These are phyloP conservation scores for Urocyon cinereoargenteus DNA, from an alignment of 2,797 vertebrate genomes.

Conservation along the genomic window DNA sequence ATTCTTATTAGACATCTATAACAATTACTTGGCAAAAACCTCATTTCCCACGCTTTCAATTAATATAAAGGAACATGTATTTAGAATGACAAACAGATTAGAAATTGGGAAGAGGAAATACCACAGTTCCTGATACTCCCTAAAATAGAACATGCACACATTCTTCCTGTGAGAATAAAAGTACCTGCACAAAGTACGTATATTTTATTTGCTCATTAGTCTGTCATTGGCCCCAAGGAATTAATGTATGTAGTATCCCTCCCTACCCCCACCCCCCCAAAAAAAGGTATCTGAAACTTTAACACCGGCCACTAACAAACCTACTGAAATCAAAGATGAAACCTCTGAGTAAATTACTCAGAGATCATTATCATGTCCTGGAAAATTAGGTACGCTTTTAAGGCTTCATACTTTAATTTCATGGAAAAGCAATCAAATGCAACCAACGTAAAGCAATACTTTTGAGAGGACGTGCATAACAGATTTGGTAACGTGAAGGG, in stretches of 20 bases:
- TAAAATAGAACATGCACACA: constrained; percentile 70
- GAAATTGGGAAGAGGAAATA: constrained; percentile 76
- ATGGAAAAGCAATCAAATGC: not conserved
- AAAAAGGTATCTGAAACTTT: not conserved
- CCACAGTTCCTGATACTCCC: constrained; percentile 73
- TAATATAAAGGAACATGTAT: constrained; percentile 77
- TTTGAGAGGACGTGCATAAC: not conserved
- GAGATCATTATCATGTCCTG: not conserved
- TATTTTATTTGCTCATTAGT: not conserved
- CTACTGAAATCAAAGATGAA: not conserved
- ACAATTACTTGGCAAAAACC: constrained; percentile 60
- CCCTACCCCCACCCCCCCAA: no score
- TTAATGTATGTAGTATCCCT: not conserved
- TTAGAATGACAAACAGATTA: constrained; percentile 74
- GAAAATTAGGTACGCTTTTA: not conserved
- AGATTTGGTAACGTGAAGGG: not conserved
- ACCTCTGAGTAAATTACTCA: not conserved
- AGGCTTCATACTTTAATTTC: constrained; percentile 11
- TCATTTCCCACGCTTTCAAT: constrained; percentile 68
- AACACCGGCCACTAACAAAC: not conserved
- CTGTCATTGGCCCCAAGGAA: not conserved
- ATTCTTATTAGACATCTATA: not conserved
- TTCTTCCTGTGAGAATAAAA: constrained; percentile 56
- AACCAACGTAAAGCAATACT: not conserved
- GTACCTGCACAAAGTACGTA: constrained; percentile 40